A percentile compares a stretch with the other conserved stretches of the same genome.
phyloP scores from a whole-genome alignment of 2,113 vertebrate genomes.

The Oryzias celebensis region DNA sequence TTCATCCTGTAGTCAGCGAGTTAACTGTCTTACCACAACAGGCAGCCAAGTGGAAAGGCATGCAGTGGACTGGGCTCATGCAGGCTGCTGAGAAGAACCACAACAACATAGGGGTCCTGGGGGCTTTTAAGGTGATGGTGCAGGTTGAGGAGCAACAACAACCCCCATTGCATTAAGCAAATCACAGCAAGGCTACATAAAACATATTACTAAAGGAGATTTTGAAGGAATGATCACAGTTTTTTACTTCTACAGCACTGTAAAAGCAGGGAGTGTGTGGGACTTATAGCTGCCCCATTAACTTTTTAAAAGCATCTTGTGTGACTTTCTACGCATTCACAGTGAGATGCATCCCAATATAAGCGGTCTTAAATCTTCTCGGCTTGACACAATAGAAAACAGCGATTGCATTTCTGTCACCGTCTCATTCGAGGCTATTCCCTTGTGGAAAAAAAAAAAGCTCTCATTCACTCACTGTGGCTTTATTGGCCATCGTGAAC shows the following conservation, averaged over 20 bases:
- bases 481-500: conserved; percentile 49
- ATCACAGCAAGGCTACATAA: conserved; percentile 9
- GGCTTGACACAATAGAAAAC: conserved; percentile 42
- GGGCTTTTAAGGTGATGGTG: conserved; percentile 58
- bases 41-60: conserved; percentile 73
- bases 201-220: conserved; percentile 10
- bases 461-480: conserved; percentile 51
- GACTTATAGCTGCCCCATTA: conserved; percentile 2
- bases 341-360: conserved; percentile 13
- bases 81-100: conserved; percentile 51
- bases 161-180: conserved; percentile 3
- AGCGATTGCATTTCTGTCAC: conserved; percentile 46
- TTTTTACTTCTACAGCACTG: not conserved
- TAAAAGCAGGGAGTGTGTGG: not conserved
- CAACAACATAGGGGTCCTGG: conserved; percentile 55
- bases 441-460: conserved; percentile 35
- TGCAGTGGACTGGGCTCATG: conserved; percentile 52
- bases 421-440: conserved; percentile 36
- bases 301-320: conserved; percentile 10
- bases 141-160: conserved; percentile 38
- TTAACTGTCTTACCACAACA: conserved; percentile 66
- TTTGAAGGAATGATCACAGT: not conserved
- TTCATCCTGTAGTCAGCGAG: conserved; percentile 56
- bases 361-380: conserved; percentile 35
- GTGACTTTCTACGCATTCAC: conserved; percentile 21